Base-by-base conservation (phyloP, 2,113 vertebrate species). In the Ammodramus savannarum region DNA sequence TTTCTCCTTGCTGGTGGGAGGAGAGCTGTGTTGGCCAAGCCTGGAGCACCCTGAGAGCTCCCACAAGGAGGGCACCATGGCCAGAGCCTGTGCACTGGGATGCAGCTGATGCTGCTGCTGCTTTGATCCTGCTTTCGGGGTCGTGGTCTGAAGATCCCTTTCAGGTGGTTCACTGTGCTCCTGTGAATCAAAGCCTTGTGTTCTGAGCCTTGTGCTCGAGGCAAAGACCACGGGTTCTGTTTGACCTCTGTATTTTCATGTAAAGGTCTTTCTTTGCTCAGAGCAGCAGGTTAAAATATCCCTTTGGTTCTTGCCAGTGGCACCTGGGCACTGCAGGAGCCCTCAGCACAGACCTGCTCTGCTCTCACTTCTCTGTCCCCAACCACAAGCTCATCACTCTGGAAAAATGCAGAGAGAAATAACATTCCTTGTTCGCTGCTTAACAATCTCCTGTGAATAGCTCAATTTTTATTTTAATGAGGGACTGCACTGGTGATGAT, bases 381-480 rank as follows among this genome's bases (percentile, higher is more conserved):
- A 32, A 0, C 63, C 65, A n/a, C 39, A 34, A 58, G 25, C 38
- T 79, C 73, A 63, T 82, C 2, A 0, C 43, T 80, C n/a, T 11
- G 43, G 62, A 39, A 94, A 57, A 79, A 23, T 43, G 76, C 62
- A 52, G 41, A 79, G 62, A 27, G 77, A 31, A 88, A 49, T 58
- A 89, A 58, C 29, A 3, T 76, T 85, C 51, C 62, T 66, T 57
- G 22, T 72, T 85, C 0, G 0, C 84, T 51, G 54, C 81, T 66
- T 73, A 48, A 76, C 67, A 55, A 11, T 75, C 58, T 58, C 59
- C 27, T 77, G 29, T 69, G 93, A 85, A 82, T 58, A 59, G 75
- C 75, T 93, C 22, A 10, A 21, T 93, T 92, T 94, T 91, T 90
- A 32, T 93, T 96, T 94, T 90, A 78, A 86, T 88, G 91, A 94